Evolutionary conservation across 2,797 vertebrate genomes (phyloP), one percentile per base, ranked within the genome.

Genomic region (Malacoctenus gilli): DNA sequence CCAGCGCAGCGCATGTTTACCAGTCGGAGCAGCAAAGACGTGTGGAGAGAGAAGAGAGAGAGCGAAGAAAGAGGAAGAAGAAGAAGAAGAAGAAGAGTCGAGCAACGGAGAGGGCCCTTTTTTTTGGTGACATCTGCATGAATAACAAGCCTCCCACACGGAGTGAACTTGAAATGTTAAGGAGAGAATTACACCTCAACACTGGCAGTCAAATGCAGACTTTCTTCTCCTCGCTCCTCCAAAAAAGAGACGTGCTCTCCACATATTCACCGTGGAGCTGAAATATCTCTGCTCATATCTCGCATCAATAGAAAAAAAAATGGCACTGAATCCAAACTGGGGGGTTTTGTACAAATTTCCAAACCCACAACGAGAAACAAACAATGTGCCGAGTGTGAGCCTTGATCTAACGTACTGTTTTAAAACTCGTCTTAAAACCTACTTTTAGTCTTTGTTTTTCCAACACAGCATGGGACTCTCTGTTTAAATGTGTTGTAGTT

Each of bases 61-160:
- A 10, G 30, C 10, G 30, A 32, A 50, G 11, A 35, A 28, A 16
- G 39, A 43, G 15, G 35, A 28, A 18, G 47, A 21, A 37, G 36
- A 40, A 49, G 38, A 34, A 10, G 12, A 11, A 12, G 30, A 9
- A 31, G 28, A 23, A 19, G 28, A 28, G 16, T 34, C 15, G 25
- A 1, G 23, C 4, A 42, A 39, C 18, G 49, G 19, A 19, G 9
- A 62, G 48, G 28, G 35, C 11, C 18, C 71, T 77, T 82, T 67
- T 72, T 77, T 82, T 67, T 80, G 58, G 62, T 82, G 80, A 83
- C 82, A 87, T 79, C 64, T 83, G 74, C 77, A 79, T 82, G 79
- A 87, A 82, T 81, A 85, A 82, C 72, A 78, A 73, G 58, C 78
- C 80, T 81, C 84, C 80, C 72, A 85, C 85, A 62, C 79, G 54